Evolutionary conservation across 1,140 invertebrate species (phyloP).

Genomic region (Wiebesia pumilae): DNA sequence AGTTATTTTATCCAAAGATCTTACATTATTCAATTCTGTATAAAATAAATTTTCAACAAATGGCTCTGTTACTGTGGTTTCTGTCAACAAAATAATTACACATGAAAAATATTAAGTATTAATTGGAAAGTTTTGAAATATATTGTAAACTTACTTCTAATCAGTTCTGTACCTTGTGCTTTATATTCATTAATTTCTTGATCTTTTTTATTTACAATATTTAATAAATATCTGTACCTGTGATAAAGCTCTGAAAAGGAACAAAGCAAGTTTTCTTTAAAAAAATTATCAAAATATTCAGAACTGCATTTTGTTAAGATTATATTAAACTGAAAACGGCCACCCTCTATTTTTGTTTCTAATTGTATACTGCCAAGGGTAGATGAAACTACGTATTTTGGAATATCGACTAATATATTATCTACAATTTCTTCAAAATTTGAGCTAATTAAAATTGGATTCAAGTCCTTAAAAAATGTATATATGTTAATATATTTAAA

Average conservation of each 20-base stretch:
- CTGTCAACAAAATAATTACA: constrained; percentile 57
- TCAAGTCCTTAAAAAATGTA: constrained; percentile 60
- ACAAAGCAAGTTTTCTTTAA: constrained; percentile 63
- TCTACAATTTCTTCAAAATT: constrained; percentile 56
- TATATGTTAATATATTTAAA: not conserved
- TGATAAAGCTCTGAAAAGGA: constrained; percentile 57
- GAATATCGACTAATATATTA: constrained; percentile 60
- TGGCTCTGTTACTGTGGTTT: constrained; percentile 63
- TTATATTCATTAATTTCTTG: constrained; percentile 69
- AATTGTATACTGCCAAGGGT: constrained; percentile 59
- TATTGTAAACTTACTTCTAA: constrained; percentile 61
- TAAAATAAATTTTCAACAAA: constrained; percentile 61
- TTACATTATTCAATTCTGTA: constrained; percentile 4
- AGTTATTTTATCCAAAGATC: constrained; percentile 36
- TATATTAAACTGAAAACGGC: constrained; percentile 63
- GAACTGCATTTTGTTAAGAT: constrained; percentile 60
- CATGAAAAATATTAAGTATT: not conserved
- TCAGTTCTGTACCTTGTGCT: constrained; percentile 65
- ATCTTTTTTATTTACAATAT: constrained; percentile 67
- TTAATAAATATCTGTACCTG: constrained; percentile 58
- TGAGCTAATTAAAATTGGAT: constrained; percentile 61
- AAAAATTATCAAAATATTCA: constrained; percentile 60
- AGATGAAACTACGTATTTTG: constrained; percentile 51
- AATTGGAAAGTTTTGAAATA: constrained; percentile 16
- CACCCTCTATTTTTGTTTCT: constrained; percentile 57